Base-by-base conservation (phyloP, 2,113 vertebrate genomes). In the Oreochromis spilurus region DNA sequence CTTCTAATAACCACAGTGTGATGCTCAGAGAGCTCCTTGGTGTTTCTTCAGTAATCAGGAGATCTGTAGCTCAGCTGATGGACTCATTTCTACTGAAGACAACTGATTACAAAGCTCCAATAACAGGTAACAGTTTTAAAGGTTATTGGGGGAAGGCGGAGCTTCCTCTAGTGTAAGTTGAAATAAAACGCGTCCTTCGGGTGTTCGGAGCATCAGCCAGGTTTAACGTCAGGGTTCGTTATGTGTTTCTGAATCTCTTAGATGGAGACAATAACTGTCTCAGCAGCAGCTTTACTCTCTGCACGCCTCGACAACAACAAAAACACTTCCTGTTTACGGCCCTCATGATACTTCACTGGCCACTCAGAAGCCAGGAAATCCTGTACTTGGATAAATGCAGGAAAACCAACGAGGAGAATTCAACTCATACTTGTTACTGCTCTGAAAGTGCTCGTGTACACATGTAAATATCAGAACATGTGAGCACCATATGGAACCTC, bases 271-370 rank as follows among this genome's bases (percentile, higher is more conserved):
- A 19, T 34, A 34, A 60, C 29, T 34, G 13, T 31, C 57, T 58
- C 26, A 31, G 26, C 57, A 60, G 26, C 8, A 60, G 14, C 26
- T 58, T 58, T 58, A 3, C 55, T 17, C 55, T 58, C 14, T 14
- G 13, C 0, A 29, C 0, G 2, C 57, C 57, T 60, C 8, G 9
- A 17, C 14, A 10, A 31, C 26, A 31, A 17, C 14, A 34, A 31
- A 34, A 17, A 60, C 57, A 31, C 57, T 34, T 60, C 29, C 29
- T 19, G 29, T 34, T 10, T 34, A 19, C 0, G 1, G 29, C 29
- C 9, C 5, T 19, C 29, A 2, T 34, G 16, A 0, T 19, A 34
- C 29, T 60, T 34, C 29, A 34, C 29, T 19, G 9, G 8, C 16
- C 57, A 34, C 1, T 2, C 2, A 34, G 57, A 10, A 19, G 9